phyloP scores from a whole-genome alignment of 2,888 invertebrate species.

The Drosophila nr. perissopoda region DNA sequence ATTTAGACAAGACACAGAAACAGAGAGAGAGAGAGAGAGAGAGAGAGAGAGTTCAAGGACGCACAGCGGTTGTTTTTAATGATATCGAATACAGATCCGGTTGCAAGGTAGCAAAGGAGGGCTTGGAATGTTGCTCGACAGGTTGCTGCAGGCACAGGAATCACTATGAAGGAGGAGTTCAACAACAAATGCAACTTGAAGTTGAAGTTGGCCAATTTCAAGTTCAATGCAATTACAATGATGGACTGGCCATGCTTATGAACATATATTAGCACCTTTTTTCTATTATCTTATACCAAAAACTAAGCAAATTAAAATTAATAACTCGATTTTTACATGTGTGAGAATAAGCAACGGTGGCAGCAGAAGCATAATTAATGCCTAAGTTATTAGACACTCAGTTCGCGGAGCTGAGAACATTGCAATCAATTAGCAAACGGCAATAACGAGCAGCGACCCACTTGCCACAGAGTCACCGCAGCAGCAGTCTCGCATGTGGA shows the following conservation, averaged over 20 bases:
- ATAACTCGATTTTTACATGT: slow-evolving; percentile 56
- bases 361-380: slow-evolving; percentile 66
- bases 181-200: slow-evolving; percentile 35
- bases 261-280: slow-evolving; percentile 73
- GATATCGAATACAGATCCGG: slow-evolving; percentile 59
- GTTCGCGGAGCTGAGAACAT: slow-evolving; percentile 56
- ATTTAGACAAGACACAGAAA: slow-evolving; percentile 40
- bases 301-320: slow-evolving; percentile 35
- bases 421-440: slow-evolving; percentile 73
- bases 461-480: slow-evolving; percentile 39
- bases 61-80: slow-evolving; percentile 73
- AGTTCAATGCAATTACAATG: slow-evolving; percentile 72
- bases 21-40: slow-evolving; percentile 31
- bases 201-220: slow-evolving; percentile 45
- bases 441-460: slow-evolving; percentile 44
- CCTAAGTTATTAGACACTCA: slow-evolving; percentile 73
- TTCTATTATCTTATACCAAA: slow-evolving; percentile 53
- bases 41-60: slow-evolving; percentile 72
- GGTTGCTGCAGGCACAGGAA: slow-evolving; percentile 50
- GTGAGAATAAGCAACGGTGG: slow-evolving; percentile 41
- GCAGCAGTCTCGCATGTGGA: slow-evolving; percentile 29
- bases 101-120: slow-evolving; percentile 41
- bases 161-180: background rate
- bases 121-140: slow-evolving; percentile 66
- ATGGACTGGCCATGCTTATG: slow-evolving; percentile 43